Evolutionary conservation across 2,797 vertebrate genomes (phyloP), one percentile per base, ranked within the genome.

Genomic region (Anguilla anguilla): DNA sequence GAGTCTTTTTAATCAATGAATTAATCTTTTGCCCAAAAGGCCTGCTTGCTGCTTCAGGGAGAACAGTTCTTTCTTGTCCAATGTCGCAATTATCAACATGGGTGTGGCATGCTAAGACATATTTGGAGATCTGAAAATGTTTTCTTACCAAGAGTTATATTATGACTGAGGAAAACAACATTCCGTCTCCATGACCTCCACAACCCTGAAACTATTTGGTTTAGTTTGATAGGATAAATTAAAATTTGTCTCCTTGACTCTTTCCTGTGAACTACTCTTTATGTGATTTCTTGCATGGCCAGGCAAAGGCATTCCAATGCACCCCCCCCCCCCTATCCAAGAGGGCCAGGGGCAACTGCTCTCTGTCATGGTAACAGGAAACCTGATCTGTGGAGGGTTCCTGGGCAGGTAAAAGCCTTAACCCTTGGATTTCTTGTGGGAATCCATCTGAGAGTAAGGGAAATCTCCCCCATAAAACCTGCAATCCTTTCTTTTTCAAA

Each of bases 371-470:
- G 39, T n/a, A 81, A 81, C 19, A 51, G 77, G 77, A 49, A 35
- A 81, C 43, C 39, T 81, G 77, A 49, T 51, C 77, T 81, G 77
- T 81, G 39, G 43, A 43, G 72, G 77, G 77, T 13, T 81, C 11
- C 19, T 6, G 6, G 25, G 19, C 43, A 81, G 43, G 43, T 81
- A 81, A 81, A 49, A 43, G 77, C 19, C 46, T 51, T 10, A 49
- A 22, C 5, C 7, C 77, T 22, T 1, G 19, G 17, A 46, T 79
- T 49, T 35, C 2, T 4, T 31, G 69, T 1, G 6, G 31, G n/a
- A 13, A 39, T 31, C 28, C 5, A 74, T 74, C 69, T 74, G n/a
- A 35, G 31, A 49, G 19, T 81, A 49, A 22, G 19, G 43, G 13
- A 43, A 46, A 25, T n/a, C 43, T 49, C 28, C 74, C 9, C 35